These are phyloP conservation scores for Malurus cyaneus DNA, from an alignment of 2,113 vertebrate genomes.

Conservation along the genomic window DNA sequence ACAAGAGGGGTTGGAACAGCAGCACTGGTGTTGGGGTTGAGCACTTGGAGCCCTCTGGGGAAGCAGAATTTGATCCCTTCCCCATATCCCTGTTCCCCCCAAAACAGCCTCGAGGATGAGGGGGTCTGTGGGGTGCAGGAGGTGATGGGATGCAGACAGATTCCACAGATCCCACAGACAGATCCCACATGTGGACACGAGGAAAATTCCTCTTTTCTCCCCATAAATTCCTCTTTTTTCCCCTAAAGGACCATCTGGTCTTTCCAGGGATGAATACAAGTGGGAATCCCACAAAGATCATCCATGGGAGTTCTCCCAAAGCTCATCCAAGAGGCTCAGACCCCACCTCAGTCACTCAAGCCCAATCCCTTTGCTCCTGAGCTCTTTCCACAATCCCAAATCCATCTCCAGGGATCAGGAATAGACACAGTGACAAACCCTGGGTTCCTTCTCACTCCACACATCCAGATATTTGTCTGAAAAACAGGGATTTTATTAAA, in stretches of 20 bases:
- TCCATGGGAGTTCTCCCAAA: neutral
- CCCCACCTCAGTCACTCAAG: neutral
- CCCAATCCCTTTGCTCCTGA: neutral
- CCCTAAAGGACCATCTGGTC: neutral
- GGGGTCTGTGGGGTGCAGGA: neutral
- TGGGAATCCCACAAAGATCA: neutral
- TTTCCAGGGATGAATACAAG: neutral
- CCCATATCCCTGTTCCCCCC: neutral
- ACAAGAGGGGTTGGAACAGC: neutral
- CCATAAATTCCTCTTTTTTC: too few species aligned
- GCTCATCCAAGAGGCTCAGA: neutral
- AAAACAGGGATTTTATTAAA: conserved; percentile 9
- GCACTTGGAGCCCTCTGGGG: neutral
- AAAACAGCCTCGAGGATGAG: neutral
- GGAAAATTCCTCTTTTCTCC: neutral
- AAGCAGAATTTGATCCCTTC: neutral
- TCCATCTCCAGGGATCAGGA: accelerated
- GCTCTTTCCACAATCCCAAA: neutral
- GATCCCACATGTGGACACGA: accelerated
- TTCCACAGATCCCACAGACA: neutral
- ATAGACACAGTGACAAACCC: neutral
- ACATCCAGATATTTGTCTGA: neutral
- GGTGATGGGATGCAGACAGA: neutral
- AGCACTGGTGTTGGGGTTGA: neutral
- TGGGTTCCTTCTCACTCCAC: neutral